phyloP scores from a whole-genome alignment of 2,113 vertebrate genomes.

The Scomber scombrus region DNA sequence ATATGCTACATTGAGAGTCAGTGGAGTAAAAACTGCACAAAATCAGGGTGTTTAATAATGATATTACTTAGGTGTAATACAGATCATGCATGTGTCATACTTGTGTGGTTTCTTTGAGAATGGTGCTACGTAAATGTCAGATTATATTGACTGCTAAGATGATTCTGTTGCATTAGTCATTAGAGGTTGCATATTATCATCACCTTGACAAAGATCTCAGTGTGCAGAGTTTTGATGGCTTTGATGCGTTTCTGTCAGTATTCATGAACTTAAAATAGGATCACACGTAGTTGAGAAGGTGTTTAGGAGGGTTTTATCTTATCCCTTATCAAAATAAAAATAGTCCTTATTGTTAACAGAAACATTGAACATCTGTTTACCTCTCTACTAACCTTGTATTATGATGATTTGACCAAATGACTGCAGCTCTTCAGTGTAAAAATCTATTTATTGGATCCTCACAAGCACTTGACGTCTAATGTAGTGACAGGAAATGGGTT shows the following conservation, averaged over 20 bases:
- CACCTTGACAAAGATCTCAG: conserved; percentile 15
- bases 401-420: neutral
- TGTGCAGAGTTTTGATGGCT: neutral
- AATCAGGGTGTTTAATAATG: neutral
- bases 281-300: neutral
- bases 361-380: neutral
- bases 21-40: neutral
- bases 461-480: neutral
- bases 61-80: neutral
- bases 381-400: neutral
- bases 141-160: neutral
- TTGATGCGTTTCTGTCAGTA: neutral
- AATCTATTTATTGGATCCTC: neutral
- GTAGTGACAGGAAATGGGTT: neutral
- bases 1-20: neutral
- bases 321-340: neutral
- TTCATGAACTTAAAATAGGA: neutral
- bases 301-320: neutral
- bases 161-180: no score
- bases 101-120: neutral
- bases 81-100: neutral
- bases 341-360: conserved; percentile 3
- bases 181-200: no score
- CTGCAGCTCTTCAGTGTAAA: neutral
- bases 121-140: neutral